A percentile compares a stretch with the other conserved stretches of the same genome.
These are phyloP conservation scores for Drosophila kikkawai DNA, from an alignment of 1,140 invertebrate species.

Conservation along the genomic window DNA sequence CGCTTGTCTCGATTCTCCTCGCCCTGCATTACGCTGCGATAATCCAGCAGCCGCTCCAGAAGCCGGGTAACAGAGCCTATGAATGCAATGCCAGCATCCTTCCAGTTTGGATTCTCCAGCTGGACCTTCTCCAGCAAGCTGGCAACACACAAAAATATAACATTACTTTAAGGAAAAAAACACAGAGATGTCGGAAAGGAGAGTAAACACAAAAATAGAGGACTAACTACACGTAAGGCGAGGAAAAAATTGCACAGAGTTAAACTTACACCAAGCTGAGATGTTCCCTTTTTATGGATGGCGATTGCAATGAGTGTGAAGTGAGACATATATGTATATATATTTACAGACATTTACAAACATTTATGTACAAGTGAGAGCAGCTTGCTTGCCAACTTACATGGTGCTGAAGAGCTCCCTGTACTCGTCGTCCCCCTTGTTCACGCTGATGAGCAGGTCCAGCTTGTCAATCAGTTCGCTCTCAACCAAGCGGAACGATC, in stretches of 20 bases:
- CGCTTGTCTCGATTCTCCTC: constrained; percentile 96
- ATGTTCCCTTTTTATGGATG: constrained; percentile 91
- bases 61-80: constrained; percentile 96
- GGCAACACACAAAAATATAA: constrained; percentile 28
- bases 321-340: constrained; percentile 66
- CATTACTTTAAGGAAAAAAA: neutral
- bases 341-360: constrained; percentile 56
- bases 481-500: constrained; percentile 93
- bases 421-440: constrained; percentile 97
- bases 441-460: constrained; percentile 95
- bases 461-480: constrained; percentile 97
- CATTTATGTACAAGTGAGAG: constrained; percentile 24
- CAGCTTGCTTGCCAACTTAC: constrained; percentile 88
- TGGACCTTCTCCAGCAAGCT: constrained; percentile 95
- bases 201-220: constrained; percentile 3
- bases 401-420: constrained; percentile 96
- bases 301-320: constrained; percentile 77
- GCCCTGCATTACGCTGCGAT: constrained; percentile 95
- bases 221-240: constrained; percentile 24
- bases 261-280: constrained; percentile 94
- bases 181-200: neutral
- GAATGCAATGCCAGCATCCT: constrained; percentile 95
- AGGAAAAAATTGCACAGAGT: constrained; percentile 47
- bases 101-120: constrained; percentile 93
- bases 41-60: constrained; percentile 95